Evolutionary conservation across 2,113 vertebrate species (phyloP), one percentile per base, ranked within the genome.

Genomic region (Malurus alboscapulatus): DNA sequence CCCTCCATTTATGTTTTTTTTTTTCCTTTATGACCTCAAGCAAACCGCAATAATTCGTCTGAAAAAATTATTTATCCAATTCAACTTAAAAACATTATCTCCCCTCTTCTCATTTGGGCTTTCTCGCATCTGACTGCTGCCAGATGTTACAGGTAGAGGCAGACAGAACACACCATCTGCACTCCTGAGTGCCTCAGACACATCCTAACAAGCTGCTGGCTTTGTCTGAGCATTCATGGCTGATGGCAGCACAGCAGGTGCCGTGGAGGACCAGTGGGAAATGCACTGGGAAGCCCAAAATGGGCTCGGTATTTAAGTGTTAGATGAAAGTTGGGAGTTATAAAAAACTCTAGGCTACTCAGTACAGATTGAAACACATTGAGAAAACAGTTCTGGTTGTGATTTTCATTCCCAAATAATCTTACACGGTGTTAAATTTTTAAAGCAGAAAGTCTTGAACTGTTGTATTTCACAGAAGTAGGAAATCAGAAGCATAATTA

Each of bases 101-200:
- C 38, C 16, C 25, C 84, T 30, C 30, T 84, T 29, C 71, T 87
- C 92, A 58, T 79, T 63, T 91, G 84, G 84, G 93, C 26, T 79
- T 92, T 94, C 91, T 80, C 40, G 88, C 68, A 87, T 85, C 82
- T 94, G 91, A 94, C 78, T 92, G 82, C 63, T 94, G 91, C 85
- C 91, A 94, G 93, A 94, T 94, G 93, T 90, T 96, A n/a, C 71
- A 95, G 94, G 91, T 92, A 87, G 47, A 90, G n/a, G 71, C 84
- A 94, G 86, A 62, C 54, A 92, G 94, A 87, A 87, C 58, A 51
- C 4, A 12, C 91, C 93, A 92, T 92, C 94, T 94, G 95, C 59
- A 57, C 63, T 59, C 1, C 38, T 63, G 82, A 66, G 51, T 18
- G 48, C 65, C 84, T 83, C 48, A 13, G 78, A 47, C 82, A 73